Percentiles rank a stretch among this genome's conserved stretches.
Conservation (phyloP, 2,113 vertebrate genomes). For the Dascyllus trimaculatus region DNA sequence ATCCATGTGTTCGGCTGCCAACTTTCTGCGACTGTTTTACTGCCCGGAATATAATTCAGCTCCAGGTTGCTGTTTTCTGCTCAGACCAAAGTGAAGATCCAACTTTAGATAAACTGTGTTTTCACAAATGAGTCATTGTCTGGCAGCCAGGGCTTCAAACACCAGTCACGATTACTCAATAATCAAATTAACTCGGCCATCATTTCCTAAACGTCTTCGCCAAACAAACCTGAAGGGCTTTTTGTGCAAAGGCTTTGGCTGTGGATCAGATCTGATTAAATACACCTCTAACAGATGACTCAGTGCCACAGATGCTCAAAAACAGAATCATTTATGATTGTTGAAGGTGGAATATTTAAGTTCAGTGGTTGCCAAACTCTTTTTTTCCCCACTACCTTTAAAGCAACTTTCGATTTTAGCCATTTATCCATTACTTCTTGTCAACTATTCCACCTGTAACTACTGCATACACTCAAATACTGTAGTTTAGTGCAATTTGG, state of each 20-base stretch:
- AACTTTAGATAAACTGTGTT: conserved; percentile 1
- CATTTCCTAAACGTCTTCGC: conserved; percentile 1
- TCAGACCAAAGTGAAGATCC: neutral
- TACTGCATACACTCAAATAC: too few species aligned
- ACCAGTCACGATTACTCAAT: conserved; percentile 1
- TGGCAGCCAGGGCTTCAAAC: neutral
- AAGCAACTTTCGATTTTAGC: neutral
- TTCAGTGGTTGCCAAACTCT: too few species aligned
- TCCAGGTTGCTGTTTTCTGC: conserved; percentile 6
- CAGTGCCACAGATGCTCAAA: neutral
- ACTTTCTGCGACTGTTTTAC: conserved; percentile 25
- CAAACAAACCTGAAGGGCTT: conserved; percentile 5
- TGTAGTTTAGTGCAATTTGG: too few species aligned
- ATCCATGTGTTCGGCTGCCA: conserved; percentile 45
- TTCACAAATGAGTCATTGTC: conserved; percentile 29
- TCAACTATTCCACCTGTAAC: neutral
- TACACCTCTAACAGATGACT: neutral
- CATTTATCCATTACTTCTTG: neutral
- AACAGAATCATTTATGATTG: neutral
- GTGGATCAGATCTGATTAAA: conserved; percentile 10
- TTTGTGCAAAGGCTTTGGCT: conserved; percentile 7
- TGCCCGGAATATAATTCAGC: neutral
- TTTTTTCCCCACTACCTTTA: too few species aligned
- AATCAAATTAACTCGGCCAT: conserved; percentile 3
- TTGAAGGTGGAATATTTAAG: neutral